These are phyloP conservation scores for Cettia cetti DNA, from an alignment of 2,113 vertebrate species.

Conservation along the genomic window DNA sequence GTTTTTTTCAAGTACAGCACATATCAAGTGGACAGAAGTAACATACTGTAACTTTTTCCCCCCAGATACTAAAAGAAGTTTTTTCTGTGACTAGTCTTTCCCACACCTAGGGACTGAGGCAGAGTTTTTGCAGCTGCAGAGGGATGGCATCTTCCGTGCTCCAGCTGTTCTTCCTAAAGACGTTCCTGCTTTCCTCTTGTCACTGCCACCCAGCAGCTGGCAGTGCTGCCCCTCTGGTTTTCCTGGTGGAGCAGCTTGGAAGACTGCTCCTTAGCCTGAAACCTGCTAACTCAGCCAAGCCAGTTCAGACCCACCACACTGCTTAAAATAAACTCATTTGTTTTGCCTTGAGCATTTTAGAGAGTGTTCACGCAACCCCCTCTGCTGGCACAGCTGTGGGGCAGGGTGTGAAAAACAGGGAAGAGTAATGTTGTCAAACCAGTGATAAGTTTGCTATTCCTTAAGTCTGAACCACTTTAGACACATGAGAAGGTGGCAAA, in stretches of 20 bases:
- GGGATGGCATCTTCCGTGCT: not conserved
- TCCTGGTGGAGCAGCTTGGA: not conserved
- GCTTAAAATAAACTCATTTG: not conserved
- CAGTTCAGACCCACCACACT: not conserved
- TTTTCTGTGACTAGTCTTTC: not conserved
- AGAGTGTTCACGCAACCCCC: not conserved
- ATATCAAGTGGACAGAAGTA: not conserved
- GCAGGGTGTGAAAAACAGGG: not conserved
- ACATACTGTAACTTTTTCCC: not conserved
- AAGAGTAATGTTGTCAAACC: not conserved
- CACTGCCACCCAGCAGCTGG: not conserved
- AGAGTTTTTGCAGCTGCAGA: not conserved
- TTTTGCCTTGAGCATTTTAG: not conserved
- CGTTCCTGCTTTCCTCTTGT: not conserved
- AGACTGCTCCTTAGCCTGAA: not conserved
- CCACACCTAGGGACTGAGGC: not conserved
- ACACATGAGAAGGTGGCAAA: not conserved
- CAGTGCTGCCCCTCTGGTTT: not conserved
- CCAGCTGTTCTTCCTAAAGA: not conserved
- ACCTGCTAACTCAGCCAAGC: not conserved
- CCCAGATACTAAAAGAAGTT: not conserved
- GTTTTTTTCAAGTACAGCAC: accelerated
- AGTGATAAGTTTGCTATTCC: not conserved
- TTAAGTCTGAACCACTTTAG: not conserved
- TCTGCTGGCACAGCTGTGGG: not conserved